Conservation (phyloP, 2,113 vertebrate genomes). For the Leptosomus discolor region DNA sequence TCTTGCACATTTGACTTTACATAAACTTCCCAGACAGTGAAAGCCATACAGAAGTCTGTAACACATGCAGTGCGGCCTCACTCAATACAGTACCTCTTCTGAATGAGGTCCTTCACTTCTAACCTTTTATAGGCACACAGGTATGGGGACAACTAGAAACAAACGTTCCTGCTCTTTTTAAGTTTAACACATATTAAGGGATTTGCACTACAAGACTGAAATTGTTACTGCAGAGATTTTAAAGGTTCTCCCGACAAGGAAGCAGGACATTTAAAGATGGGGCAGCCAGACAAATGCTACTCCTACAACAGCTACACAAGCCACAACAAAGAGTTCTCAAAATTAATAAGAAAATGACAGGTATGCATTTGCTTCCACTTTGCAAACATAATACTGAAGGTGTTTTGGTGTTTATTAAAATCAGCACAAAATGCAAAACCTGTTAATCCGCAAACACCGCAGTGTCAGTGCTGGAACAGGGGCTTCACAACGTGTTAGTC, state of each 20-base stretch:
- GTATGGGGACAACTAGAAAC: background rate
- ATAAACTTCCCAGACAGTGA: background rate
- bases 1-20: background rate
- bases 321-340: background rate
- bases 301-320: background rate
- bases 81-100: background rate
- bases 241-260: background rate
- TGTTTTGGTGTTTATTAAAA: background rate
- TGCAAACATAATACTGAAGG: background rate
- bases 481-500: background rate
- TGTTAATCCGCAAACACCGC: slow-evolving; percentile 10
- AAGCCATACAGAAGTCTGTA: background rate
- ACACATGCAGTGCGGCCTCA: background rate
- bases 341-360: background rate
- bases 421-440: slow-evolving; percentile 13
- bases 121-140: background rate
- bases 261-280: background rate
- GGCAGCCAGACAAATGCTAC: background rate
- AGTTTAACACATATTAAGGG: background rate
- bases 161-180: background rate
- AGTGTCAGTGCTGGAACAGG: background rate
- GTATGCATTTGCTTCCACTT: slow-evolving; percentile 12
- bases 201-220: background rate
- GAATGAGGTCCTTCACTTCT: background rate
- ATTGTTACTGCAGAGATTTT: background rate